Base-by-base conservation (phyloP, 2,888 invertebrate species). In the Congeria kusceri region DNA sequence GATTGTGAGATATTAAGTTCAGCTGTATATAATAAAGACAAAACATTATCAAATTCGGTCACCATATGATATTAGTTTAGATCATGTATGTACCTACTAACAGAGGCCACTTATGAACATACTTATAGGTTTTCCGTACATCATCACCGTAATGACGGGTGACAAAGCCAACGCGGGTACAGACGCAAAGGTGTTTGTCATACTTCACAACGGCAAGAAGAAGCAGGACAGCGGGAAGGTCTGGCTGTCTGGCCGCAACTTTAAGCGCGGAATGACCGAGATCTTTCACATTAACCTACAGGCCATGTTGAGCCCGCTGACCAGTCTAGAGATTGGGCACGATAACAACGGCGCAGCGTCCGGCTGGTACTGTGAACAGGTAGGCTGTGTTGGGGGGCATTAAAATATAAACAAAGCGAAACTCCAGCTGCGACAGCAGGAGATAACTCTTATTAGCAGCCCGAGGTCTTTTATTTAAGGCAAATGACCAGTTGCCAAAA, bases 311-410 rank as follows among this genome's bases (percentile, higher is more conserved):
- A 92, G 92, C 77, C 93, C 93, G 0, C 76, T 93, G 57, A 88
- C 91, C 0, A 86, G 88, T 64, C 83, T 93, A 28, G 92, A 93
- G 58, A 87, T 93, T 4, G 93, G 93, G 2, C 93, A 93, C 84
- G 93, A 93, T 79, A 90, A 93, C 83, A 85, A 83, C 39, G 93
- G 93, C 0, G 70, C 88, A 1, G 92, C 88, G 0, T 81, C 93
- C 0, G 93, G 93, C 20, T 93, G 93, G 93, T 91, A 84, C 73
- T 87, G 93, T 70, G 92, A 93, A 13, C 84, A 81, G 56, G 53
- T 53, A 53, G 25, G 53, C 4, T 39, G 1, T n/a, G n/a, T n/a
- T n/a, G n/a, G n/a, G n/a, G n/a, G n/a, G n/a, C n/a, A n/a, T n/a
- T n/a, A n/a, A n/a, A n/a, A n/a, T n/a, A n/a, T n/a, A n/a, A n/a